Percentiles rank a stretch among this genome's conserved stretches.
Conservation (phyloP, 2,888 invertebrate species). For the Himalopsyche anomala region DNA sequence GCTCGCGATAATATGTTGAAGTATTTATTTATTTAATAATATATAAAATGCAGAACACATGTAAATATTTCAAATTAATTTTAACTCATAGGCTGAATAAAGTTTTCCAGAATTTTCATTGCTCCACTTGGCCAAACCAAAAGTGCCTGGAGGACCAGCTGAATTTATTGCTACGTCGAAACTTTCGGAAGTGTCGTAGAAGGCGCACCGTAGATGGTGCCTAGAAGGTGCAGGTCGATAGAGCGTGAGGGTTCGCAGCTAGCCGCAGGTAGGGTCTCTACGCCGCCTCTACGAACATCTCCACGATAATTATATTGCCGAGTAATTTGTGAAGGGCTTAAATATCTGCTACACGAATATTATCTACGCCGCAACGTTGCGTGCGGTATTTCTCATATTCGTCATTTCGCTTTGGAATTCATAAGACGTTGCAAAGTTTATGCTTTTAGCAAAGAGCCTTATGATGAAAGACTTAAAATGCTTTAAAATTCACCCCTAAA, state of each 20-base stretch:
- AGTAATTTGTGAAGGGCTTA: conserved; percentile 51
- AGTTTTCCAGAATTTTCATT: conserved; percentile 8
- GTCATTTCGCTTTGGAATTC: conserved; percentile 16
- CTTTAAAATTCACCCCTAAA: too few species aligned
- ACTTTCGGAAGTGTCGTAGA: conserved; percentile 53
- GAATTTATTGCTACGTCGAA: conserved; percentile 54
- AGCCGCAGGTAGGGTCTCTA: conserved; percentile 43
- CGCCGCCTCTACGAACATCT: conserved; percentile 15
- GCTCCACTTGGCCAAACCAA: conserved; percentile 39
- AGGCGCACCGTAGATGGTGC: conserved; percentile 47
- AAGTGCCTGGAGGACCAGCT: conserved; percentile 35
- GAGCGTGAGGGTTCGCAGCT: conserved; percentile 45
- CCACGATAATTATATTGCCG: conserved; percentile 53
- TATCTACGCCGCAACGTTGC: conserved; percentile 23
- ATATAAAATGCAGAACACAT: neutral
- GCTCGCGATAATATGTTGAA: too few species aligned
- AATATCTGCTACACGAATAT: conserved; percentile 44
- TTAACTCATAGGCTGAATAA: neutral
- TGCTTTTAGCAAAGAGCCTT: neutral
- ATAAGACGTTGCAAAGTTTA: neutral
- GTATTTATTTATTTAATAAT: too few species aligned
- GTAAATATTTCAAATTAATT: neutral
- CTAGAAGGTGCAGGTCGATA: conserved; percentile 53
- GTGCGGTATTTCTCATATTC: conserved; percentile 44
- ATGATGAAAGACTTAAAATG: too few species aligned